Conservation (phyloP, 1,140 invertebrate species). For the Eueides isabella region DNA sequence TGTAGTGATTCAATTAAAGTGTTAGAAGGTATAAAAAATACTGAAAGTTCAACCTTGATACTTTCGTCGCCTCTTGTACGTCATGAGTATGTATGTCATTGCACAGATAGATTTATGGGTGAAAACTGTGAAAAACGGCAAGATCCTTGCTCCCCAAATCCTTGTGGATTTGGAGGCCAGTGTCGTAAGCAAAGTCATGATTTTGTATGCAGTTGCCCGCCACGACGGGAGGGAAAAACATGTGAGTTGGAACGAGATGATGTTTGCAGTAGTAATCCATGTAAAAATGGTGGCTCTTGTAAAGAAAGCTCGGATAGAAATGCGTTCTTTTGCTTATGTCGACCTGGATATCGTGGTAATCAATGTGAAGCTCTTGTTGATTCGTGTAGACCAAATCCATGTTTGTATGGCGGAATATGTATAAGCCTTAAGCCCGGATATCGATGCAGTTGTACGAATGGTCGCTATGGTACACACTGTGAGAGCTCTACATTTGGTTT, state of each 20-base stretch:
- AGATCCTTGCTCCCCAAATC: slow-evolving; percentile 95
- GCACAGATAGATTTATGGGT: slow-evolving; percentile 90
- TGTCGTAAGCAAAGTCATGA: slow-evolving; percentile 92
- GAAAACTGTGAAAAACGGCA: slow-evolving; percentile 91
- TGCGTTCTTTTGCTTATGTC: slow-evolving; percentile 94
- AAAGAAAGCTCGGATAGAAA: slow-evolving; percentile 92
- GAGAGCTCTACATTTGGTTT: slow-evolving; percentile 95
- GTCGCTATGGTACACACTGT: slow-evolving; percentile 94
- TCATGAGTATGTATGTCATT: slow-evolving; percentile 91
- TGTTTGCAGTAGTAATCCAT: slow-evolving; percentile 92
- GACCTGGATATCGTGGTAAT: slow-evolving; percentile 93
- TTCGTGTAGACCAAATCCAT: slow-evolving; percentile 95
- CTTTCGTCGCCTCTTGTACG: slow-evolving; percentile 90
- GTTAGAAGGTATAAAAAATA: slow-evolving; percentile 86
- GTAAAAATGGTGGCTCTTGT: slow-evolving; percentile 94
- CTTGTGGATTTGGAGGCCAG: slow-evolving; percentile 90
- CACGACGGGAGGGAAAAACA: slow-evolving; percentile 89
- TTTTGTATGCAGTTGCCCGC: slow-evolving; percentile 91
- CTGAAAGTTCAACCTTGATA: slow-evolving; percentile 90
- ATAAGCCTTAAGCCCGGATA: slow-evolving; percentile 92
- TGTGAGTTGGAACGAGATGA: slow-evolving; percentile 93
- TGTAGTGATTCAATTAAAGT: slow-evolving; percentile 90
- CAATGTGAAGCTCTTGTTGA: slow-evolving; percentile 93
- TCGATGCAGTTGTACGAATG: slow-evolving; percentile 92
- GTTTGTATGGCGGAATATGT: slow-evolving; percentile 92